Evolutionary conservation across 92 coral and sea anemone species (phyloP).

Genomic region (Siderastrea radians): DNA sequence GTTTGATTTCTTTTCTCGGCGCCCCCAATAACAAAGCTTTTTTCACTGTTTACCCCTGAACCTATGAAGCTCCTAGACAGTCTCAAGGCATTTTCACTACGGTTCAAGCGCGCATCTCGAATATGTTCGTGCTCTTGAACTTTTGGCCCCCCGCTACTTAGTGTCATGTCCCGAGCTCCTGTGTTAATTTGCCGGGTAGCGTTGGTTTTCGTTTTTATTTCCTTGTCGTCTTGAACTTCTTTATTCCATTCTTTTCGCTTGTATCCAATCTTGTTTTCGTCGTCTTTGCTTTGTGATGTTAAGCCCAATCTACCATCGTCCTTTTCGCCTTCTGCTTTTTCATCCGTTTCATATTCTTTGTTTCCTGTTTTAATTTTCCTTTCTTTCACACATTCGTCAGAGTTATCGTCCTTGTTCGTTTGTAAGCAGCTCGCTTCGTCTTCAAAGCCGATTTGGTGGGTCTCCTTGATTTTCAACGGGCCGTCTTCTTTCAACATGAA

Average conservation of each 20-base stretch:
- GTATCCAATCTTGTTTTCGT: background rate
- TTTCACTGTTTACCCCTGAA: background rate
- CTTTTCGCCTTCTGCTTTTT: background rate
- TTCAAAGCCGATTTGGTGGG: background rate
- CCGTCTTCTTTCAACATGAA: too few relatives aligned
- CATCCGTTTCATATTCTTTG: background rate
- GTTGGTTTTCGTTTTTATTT: background rate
- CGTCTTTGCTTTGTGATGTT: background rate
- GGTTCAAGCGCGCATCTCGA: background rate
- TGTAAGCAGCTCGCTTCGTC: background rate
- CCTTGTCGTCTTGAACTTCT: background rate
- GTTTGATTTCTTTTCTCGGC: background rate
- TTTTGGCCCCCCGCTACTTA: background rate
- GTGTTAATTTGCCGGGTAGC: background rate
- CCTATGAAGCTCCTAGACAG: background rate
- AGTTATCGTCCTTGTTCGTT: background rate
- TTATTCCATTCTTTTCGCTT: background rate
- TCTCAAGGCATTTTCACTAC: background rate
- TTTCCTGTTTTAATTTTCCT: too few relatives aligned
- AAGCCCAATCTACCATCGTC: background rate
- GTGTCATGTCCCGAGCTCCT: background rate
- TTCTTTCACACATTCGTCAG: too few relatives aligned
- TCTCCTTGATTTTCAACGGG: too few relatives aligned
- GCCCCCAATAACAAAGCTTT: background rate
- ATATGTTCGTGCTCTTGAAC: background rate